Conservation (phyloP, 1,140 invertebrate species). For the Eriocheir sinensis region DNA sequence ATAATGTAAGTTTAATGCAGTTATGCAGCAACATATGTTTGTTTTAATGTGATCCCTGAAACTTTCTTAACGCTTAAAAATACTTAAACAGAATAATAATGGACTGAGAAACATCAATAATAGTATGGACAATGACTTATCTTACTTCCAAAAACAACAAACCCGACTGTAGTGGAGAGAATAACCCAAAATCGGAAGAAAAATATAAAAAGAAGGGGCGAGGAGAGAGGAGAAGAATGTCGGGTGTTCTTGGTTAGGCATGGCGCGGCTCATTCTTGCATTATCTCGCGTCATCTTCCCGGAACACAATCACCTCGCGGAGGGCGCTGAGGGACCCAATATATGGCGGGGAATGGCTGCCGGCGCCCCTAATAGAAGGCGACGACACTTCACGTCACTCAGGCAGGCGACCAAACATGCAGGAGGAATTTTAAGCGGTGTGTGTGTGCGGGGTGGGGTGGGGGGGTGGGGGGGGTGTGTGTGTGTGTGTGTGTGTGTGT, state of each 20-base stretch:
- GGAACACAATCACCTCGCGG: conserved; percentile 52
- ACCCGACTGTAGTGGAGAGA: no score
- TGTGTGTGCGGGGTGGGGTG: neutral
- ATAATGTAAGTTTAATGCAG: no score
- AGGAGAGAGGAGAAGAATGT: neutral
- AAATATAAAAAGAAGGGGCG: neutral
- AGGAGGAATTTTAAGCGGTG: conserved; percentile 67
- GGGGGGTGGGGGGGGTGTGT: conserved; percentile 46
- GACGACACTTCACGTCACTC: conserved; percentile 50
- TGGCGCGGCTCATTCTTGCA: neutral
- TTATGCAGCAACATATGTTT: no score
- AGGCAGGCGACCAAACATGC: conserved; percentile 51
- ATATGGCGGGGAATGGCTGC: conserved; percentile 61
- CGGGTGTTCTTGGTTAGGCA: neutral
- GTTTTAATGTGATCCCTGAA: no score
- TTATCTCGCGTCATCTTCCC: conserved; percentile 37
- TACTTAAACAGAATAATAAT: no score
- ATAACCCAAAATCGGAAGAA: no score
- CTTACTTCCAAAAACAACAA: no score
- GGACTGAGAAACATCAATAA: no score
- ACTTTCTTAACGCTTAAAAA: no score
- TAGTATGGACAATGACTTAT: no score
- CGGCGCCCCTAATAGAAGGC: conserved; percentile 54
- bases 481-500: conserved; percentile 46
- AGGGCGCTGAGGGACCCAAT: conserved; percentile 60